Evolutionary conservation across 2,797 vertebrate genomes (phyloP), one percentile per base, ranked within the genome.

Genomic region (Neosilurus hyrtlii): DNA sequence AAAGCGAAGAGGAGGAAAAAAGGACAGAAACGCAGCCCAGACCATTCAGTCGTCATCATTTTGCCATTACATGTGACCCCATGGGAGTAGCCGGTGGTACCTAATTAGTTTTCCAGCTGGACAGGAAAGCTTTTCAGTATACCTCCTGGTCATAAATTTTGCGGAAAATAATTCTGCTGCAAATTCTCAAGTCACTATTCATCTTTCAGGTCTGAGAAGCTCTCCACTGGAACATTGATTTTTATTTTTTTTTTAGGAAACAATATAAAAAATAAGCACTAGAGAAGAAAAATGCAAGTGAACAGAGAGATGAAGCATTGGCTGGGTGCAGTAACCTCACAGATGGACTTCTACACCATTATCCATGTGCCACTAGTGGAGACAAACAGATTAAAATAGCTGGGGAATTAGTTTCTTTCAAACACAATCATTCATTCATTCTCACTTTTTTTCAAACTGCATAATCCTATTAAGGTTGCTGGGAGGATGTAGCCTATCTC

Each of bases 1-100:
- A 80, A 61, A 78, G 79, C 67, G 79, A 83, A 43, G 73, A 85
- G 76, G 54, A 74, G 54, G 26, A 43, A 43, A 67, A 85, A 71
- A 4, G 20, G 35, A 56, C 18, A 72, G 83, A 71, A 80, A 79
- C 70, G 74, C 83, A 63, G 70, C 75, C 86, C 73, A 77, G 26
- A 70, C 67, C 80, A 35, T 61, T 80, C 75, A 61, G 51, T 52
- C 61, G 26, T 65, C 85, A 66, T 61, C 66, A 74, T 67, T 56
- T 35, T 70, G 63, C 24, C 66, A 35, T 71, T 72, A 59, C 54
- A 26, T 37, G 26, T 59, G 18, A 68, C 22, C 56, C 43, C 14
- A 43, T 52, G 66, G 70, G 20, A 59, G 4, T n/a, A 9, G 73
- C 30, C 56, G 66, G 22, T 24, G 49, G 74, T 12, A 43, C 15